phyloP scores from a whole-genome alignment of 2,113 vertebrate genomes.

The Varanus komodoensis region DNA sequence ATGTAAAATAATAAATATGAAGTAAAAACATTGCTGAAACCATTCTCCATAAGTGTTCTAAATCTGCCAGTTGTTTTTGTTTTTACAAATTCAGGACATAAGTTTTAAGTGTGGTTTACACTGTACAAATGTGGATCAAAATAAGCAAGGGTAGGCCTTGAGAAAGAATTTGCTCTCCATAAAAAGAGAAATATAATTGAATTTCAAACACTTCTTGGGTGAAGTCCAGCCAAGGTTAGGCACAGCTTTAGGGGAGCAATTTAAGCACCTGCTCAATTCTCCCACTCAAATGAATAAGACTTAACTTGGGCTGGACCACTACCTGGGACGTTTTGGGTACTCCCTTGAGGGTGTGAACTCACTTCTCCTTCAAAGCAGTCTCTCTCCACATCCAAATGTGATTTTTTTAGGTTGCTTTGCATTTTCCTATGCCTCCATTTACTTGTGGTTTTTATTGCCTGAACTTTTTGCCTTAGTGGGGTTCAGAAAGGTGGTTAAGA shows the following conservation, averaged over 20 bases:
- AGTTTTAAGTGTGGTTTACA: not conserved
- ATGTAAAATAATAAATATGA: not conserved
- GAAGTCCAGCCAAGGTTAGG: not conserved
- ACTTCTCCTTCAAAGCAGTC: not conserved
- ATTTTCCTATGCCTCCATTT: not conserved
- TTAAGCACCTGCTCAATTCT: not conserved
- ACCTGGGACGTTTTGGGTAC: no score
- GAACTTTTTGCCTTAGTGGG: no score
- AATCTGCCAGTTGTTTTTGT: not conserved
- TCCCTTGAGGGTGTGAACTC: no score
- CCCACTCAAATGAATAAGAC: not conserved
- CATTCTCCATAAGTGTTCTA: not conserved
- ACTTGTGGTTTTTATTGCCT: no score
- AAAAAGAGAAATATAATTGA: not conserved
- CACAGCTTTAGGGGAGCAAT: not conserved
- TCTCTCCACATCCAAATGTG: not conserved
- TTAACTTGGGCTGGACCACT: not conserved
- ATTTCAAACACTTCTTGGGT: not conserved
- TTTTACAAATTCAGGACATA: not conserved
- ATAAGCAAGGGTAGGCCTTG: not conserved
- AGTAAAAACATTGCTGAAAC: not conserved
- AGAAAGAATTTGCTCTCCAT: not conserved
- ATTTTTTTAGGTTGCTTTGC: not conserved
- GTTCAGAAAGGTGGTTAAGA: no score
- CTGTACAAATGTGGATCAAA: not conserved